These are phyloP conservation scores for Aplocera efformata DNA, from an alignment of 2,888 invertebrate species.

Conservation along the genomic window DNA sequence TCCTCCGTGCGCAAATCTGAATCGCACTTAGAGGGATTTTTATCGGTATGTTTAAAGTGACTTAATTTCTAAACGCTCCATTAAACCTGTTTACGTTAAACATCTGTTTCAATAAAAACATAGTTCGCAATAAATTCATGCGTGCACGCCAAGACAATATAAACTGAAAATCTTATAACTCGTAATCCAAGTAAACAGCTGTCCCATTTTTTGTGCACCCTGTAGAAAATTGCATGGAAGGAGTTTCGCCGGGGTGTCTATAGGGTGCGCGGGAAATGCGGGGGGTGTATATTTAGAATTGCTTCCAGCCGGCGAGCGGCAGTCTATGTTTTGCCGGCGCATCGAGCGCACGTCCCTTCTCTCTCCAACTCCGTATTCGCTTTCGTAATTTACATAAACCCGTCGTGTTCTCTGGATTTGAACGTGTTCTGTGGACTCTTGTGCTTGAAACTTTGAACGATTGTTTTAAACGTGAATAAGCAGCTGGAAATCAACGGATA, in stretches of 20 bases:
- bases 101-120: too few relatives aligned
- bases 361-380: slow-evolving; percentile 48
- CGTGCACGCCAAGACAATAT: too few relatives aligned
- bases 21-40: too few relatives aligned
- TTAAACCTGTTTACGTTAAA: too few relatives aligned
- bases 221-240: slow-evolving; percentile 30
- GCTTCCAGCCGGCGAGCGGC: slow-evolving; percentile 52
- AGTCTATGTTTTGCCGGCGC: slow-evolving; percentile 64
- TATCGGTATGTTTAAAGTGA: too few relatives aligned
- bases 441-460: slow-evolving; percentile 18
- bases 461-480: slow-evolving; percentile 41
- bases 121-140: too few relatives aligned
- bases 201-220: slow-evolving; percentile 20
- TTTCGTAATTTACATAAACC: slow-evolving; percentile 59
- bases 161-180: too few relatives aligned
- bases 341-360: slow-evolving; percentile 52
- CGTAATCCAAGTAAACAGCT: slow-evolving; percentile 8
- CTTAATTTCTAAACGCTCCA: too few relatives aligned
- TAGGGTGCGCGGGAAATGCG: slow-evolving; percentile 58
- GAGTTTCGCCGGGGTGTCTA: slow-evolving; percentile 28
- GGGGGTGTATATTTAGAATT: slow-evolving; percentile 78
- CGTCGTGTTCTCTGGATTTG: slow-evolving; percentile 40
- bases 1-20: too few relatives aligned
- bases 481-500: slow-evolving; percentile 43
- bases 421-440: slow-evolving; percentile 38